Evolutionary conservation across 2,113 vertebrate species (phyloP), one percentile per base, ranked within the genome.

Genomic region (Myrmecophaga tridactyla): DNA sequence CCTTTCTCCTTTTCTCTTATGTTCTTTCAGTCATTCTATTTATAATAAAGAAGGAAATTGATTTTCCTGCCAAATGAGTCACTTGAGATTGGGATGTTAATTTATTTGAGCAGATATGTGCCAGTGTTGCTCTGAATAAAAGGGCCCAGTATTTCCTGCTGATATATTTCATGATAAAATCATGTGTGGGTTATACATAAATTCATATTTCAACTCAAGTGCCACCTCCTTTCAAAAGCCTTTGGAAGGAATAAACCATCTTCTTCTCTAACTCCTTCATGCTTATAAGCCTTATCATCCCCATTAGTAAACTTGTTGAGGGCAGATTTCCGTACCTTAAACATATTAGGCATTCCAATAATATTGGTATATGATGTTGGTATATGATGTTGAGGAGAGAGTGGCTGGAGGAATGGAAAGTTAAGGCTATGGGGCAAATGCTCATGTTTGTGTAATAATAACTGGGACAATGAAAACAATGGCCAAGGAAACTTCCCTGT

Each of bases 101-200:
- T 94, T 96, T 91, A 91, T 93, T 70, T 76, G 92, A 96, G 83
- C 89, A 95, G 83, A 93, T 80, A 62, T 89, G 34, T 91, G 58
- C 72, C 63, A 70, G 65, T 67, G 60, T 87, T 53, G 77, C 73
- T 91, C 43, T 51, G n/a, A 90, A 51, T 86, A 43, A 95, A 78
- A 72, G 89, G 88, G 29, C 25, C 72, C 91, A 46, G 78, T 65
- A 69, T 86, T 36, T 5, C 88, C 78, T 56, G 23, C 62, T 86
- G 89, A 94, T 25, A 84, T 63, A 85, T 39, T 88, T 89, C 34
- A 81, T 83, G 46, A 89, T 62, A 89, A 53, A 53, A 80, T 65
- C 21, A 86, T 93, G 31, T 51, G 29, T 75, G 41, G 36, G 4
- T 78, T 70, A 88, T 58, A 53, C 18, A 80, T 78, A 72, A 88